Evolutionary conservation across 1,140 invertebrate species (phyloP).

Genomic region (Reticulitermes speratus): DNA sequence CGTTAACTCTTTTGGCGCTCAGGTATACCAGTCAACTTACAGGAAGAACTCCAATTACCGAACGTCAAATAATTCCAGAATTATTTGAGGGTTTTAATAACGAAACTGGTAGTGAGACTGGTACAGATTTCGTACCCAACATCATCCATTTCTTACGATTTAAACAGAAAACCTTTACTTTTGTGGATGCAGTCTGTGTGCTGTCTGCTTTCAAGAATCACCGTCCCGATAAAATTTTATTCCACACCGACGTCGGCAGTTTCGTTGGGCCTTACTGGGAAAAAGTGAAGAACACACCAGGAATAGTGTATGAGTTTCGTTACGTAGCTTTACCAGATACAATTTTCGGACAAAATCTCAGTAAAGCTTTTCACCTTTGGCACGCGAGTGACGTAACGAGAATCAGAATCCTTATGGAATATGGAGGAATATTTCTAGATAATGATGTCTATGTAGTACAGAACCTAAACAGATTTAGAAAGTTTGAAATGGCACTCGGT

Average conservation of each 20-base stretch:
- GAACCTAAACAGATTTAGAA: conserved; percentile 41
- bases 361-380: conserved; percentile 35
- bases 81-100: background rate
- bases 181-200: background rate
- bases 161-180: background rate
- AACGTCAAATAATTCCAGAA: background rate
- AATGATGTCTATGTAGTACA: conserved; percentile 44
- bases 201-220: background rate
- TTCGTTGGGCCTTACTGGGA: background rate
- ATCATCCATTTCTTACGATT: background rate
- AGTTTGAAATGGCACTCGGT: conserved; percentile 43
- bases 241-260: background rate
- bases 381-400: conserved; percentile 43
- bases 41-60: no score
- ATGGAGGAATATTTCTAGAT: conserved; percentile 46
- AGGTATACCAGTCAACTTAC: background rate
- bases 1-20: background rate
- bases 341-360: background rate
- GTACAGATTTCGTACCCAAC: background rate
- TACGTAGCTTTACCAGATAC: background rate
- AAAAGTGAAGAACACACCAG: background rate
- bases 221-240: background rate
- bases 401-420: conserved; percentile 40
- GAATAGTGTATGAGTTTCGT: background rate
- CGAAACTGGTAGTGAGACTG: background rate